A percentile compares a stretch with the other conserved stretches of the same genome.
Evolutionary conservation across 2,797 vertebrate species (phyloP).

Genomic region (Psittacula derbiana): DNA sequence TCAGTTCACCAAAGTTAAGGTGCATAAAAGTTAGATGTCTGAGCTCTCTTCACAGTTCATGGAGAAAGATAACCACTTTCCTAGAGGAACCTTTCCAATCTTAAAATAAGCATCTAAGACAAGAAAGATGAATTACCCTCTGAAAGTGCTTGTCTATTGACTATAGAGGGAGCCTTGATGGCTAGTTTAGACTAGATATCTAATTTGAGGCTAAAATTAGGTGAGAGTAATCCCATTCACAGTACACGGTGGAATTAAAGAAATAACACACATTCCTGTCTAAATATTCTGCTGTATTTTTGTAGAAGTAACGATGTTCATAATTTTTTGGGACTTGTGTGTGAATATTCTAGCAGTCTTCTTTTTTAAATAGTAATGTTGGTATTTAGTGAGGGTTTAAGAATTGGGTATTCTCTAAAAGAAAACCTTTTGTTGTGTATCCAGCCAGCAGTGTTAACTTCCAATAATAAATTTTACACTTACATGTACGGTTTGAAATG

Average conservation of each 20-base stretch:
- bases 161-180: slow-evolving; percentile 26
- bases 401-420: neutral
- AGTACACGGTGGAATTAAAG: neutral
- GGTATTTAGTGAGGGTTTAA: neutral
- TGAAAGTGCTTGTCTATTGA: neutral
- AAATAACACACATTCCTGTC: neutral
- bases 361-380: neutral
- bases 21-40: neutral
- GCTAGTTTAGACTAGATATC: slow-evolving; percentile 8
- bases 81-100: neutral
- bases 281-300: neutral
- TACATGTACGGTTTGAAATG: neutral
- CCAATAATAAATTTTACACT: neutral
- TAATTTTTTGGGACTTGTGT: neutral
- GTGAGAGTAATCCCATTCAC: slow-evolving; percentile 4
- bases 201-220: slow-evolving; percentile 33
- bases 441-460: neutral
- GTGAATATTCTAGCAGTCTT: neutral
- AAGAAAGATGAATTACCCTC: slow-evolving; percentile 16
- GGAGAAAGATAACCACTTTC: neutral
- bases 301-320: neutral
- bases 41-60: neutral
- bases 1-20: neutral
- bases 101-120: slow-evolving; percentile 19
- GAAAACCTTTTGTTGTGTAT: neutral